Evolutionary conservation across 2,113 vertebrate species (phyloP).

Genomic region (Syrmaticus mikado): DNA sequence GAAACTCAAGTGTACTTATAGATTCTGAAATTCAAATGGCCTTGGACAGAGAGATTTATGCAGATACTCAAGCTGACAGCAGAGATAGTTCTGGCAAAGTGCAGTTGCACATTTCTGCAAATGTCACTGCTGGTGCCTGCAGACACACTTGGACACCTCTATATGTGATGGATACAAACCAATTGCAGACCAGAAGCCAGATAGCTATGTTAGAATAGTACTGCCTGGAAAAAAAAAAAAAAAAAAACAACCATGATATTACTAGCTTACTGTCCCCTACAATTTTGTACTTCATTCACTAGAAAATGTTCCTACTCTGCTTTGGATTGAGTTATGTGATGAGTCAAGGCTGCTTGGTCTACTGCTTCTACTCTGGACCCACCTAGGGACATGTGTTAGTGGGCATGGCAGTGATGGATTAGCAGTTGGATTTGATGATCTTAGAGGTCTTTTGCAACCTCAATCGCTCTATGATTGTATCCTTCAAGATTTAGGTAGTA

Average conservation of each 20-base stretch:
- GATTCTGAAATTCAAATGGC: neutral
- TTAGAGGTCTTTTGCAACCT: too few species aligned
- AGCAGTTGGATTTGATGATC: too few species aligned
- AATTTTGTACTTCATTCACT: neutral
- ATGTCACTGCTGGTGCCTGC: neutral
- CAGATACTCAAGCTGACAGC: neutral
- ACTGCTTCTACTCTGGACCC: too few species aligned
- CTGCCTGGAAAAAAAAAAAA: neutral
- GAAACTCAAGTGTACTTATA: rapidly evolving
- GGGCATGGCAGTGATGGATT: too few species aligned
- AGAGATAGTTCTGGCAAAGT: neutral
- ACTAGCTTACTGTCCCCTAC: neutral
- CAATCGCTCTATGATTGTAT: neutral
- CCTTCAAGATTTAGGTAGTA: neutral
- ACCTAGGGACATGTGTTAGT: too few species aligned
- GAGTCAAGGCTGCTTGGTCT: too few species aligned
- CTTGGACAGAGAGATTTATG: neutral
- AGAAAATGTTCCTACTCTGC: neutral
- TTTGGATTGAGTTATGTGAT: neutral
- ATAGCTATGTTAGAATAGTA: neutral
- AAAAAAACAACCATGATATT: neutral
- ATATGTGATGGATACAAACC: neutral
- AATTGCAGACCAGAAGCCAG: neutral
- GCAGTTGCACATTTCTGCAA: neutral
- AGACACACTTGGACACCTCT: neutral